Evolutionary conservation across 2,888 invertebrate species (phyloP).

Genomic region (Cyclophora albipunctata): DNA sequence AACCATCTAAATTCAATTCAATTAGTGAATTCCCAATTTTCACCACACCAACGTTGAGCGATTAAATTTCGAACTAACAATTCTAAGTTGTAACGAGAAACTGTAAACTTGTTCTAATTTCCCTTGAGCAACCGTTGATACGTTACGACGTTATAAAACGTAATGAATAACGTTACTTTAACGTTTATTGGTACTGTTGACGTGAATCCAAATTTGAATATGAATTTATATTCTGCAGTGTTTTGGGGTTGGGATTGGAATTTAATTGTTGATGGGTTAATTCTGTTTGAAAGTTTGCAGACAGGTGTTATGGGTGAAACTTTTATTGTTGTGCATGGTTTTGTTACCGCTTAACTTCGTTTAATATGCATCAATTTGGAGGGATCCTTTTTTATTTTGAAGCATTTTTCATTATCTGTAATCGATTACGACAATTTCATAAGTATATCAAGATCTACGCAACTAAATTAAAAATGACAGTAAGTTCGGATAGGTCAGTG

Average conservation of each 20-base stretch:
- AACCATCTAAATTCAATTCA: constrained; percentile 15
- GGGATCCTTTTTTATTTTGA: no score
- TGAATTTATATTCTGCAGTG: constrained; percentile 20
- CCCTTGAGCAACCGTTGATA: constrained; percentile 45
- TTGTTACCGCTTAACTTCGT: no score
- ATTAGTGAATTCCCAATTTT: constrained; percentile 15
- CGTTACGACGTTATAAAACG: constrained; percentile 42
- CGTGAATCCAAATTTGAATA: constrained; percentile 30
- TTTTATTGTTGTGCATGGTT: no score
- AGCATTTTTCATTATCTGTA: no score
- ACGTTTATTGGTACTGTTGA: constrained; percentile 24
- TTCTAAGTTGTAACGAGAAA: constrained; percentile 25
- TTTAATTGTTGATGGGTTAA: no score
- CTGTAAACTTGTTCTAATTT: constrained; percentile 44
- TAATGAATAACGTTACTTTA: constrained; percentile 27
- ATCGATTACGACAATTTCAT: no score
- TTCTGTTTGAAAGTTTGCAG: no score
- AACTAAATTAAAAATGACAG: no score
- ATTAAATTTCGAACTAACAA: constrained; percentile 22
- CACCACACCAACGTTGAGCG: constrained; percentile 6
- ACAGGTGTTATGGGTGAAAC: no score
- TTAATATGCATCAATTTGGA: no score
- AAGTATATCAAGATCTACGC: no score
- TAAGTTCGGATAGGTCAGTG: no score
- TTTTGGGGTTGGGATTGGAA: neutral